Evolutionary conservation across 2,797 vertebrate genomes (phyloP), one percentile per base, ranked within the genome.

Genomic region (Sternarchorhynchus goeldii): DNA sequence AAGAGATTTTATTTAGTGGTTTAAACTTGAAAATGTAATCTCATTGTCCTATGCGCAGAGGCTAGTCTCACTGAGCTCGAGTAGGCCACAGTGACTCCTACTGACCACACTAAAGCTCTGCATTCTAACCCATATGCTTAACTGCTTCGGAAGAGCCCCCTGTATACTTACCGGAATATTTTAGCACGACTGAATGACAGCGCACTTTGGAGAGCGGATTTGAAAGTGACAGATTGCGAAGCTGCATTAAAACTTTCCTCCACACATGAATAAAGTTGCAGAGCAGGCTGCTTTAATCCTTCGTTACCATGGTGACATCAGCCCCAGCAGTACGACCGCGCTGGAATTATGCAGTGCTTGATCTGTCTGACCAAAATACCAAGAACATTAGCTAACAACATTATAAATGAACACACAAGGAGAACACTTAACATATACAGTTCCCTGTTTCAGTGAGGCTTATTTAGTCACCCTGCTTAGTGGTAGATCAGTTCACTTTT

Each of bases 231-330:
- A 83, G 81, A 83, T 77, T 76, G 72, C 32, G 31, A 71, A 62
- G 63, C 79, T 69, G 77, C 81, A 77, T 78, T 81, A 73, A 81
- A 80, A 83, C 77, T 74, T 81, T 80, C 63, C 79, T 73, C 81
- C 73, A 78, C 81, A 83, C 80, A 82, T 79, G 79, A 85, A 83
- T 75, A 86, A 85, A 85, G 85, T 84, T 83, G 77, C 74, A 39
- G 78, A 69, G 55, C 77, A 67, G 83, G 60, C 77, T 67, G 64
- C 82, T 86, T 85, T 85, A 86, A 87, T 86, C 79, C 85, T 81
- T 56, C 20, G 84, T 88, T 88, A 75, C 87, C 85, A 88, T 88
- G 82, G 87, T 85, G 80, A 88, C 87, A 80, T 72, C 81, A 81
- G 76, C 67, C 29, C n/a, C 76, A 81, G 79, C 75, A 81, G 82